Evolutionary conservation across 2,797 vertebrate species (phyloP).

Genomic region (Myripristis jacobus): DNA sequence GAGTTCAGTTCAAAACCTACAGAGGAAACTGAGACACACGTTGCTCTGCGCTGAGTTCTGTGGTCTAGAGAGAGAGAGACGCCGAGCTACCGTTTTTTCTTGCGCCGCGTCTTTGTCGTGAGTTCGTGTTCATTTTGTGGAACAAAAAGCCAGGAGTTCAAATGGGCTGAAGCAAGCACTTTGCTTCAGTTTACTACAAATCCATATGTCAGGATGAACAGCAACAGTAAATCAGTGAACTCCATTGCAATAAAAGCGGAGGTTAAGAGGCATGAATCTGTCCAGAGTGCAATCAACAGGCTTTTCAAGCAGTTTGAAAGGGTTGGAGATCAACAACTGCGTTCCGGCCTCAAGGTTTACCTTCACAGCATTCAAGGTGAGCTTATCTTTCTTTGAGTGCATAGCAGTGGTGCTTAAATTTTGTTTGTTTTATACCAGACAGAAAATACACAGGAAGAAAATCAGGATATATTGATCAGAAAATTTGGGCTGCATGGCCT

Average conservation of each 20-base stretch:
- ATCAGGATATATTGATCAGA: background rate
- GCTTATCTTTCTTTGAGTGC: conserved; percentile 31
- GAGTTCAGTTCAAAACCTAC: conserved; percentile 70
- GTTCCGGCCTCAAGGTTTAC: conserved; percentile 83
- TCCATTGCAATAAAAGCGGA: conserved; percentile 87
- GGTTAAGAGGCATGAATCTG: conserved; percentile 85
- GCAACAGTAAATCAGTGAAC: conserved; percentile 75
- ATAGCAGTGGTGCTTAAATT: background rate
- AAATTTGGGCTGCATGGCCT: background rate
- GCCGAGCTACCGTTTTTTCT: conserved; percentile 26
- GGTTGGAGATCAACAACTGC: conserved; percentile 84
- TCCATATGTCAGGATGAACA: conserved; percentile 79
- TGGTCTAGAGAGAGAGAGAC: conserved; percentile 66
- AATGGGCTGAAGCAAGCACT: conserved; percentile 75
- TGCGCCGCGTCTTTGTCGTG: conserved; percentile 23
- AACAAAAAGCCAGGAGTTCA: conserved; percentile 55
- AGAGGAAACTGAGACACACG: conserved; percentile 79
- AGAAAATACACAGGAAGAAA: background rate
- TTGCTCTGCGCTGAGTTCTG: conserved; percentile 64
- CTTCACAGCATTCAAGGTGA: conserved; percentile 88
- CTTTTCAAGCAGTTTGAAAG: conserved; percentile 87
- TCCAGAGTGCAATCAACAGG: conserved; percentile 84
- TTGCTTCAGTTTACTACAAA: conserved; percentile 52
- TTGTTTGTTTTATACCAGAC: background rate
- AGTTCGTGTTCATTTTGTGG: conserved; percentile 37